Evolutionary conservation across 2,888 invertebrate genomes (phyloP), one percentile per base, ranked within the genome.

Genomic region (Cheilosia scutellata): DNA sequence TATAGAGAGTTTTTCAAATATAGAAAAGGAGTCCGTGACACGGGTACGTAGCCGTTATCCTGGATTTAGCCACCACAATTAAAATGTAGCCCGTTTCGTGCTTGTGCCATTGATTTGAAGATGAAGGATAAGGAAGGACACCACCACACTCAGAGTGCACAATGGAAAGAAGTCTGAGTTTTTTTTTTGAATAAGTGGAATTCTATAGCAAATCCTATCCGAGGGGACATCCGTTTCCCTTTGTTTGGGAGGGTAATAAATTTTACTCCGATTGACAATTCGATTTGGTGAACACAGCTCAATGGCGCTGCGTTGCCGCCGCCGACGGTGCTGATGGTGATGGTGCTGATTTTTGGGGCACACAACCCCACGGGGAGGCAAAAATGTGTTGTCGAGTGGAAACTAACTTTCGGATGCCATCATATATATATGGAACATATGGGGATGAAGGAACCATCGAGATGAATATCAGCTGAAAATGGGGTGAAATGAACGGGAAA

Each of bases 211-310:
- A 78, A 79, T 75, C 63, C 57, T 51, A 53, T 74, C 42, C 57
- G 33, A 42, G 55, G 51, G 27, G 53, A 53, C 53, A 74, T 75
- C 44, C 65, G 68, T 44, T 47, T 51, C 44, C 77, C 51, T 75
- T 84, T 84, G 71, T 80, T 84, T 37, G 71, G 62, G 7, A 58
- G 62, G 72, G 76, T 76, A 82, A 86, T 86, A 86, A 82, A 86
- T 86, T 82, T 76, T 72, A 62, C 53, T 80, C 62, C 82, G 86
- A 86, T 86, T 86, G 86, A 86, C 86, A 86, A 86, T 86, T 86
- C 86, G 86, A 86, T 86, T 86, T 86, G 82, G 76, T 77, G 86
- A 86, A 82, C 76, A 86, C 77, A 86, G 86, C 80, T 84, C 84
- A 84, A 80, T 80, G 80, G 84, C 80, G 84, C 84, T 68, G 51